These are phyloP conservation scores for Podarcis raffonei DNA, from an alignment of 2,113 vertebrate species.

Conservation along the genomic window DNA sequence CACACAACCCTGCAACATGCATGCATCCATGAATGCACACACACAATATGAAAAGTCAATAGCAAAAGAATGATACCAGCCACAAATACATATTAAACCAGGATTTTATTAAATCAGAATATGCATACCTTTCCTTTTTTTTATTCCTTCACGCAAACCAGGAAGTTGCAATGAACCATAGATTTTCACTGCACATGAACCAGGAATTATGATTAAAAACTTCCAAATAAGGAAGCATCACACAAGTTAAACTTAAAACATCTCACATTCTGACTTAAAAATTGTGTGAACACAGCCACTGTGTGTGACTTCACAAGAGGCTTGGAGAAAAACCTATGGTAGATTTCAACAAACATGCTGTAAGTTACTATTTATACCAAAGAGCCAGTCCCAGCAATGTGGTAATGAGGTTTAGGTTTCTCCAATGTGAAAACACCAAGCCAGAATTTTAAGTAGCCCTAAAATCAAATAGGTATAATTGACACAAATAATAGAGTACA, in stretches of 20 bases:
- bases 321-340: neutral
- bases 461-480: neutral
- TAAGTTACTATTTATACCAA: neutral
- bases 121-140: neutral
- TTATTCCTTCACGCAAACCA: neutral
- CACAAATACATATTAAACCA: neutral
- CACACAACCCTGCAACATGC: neutral
- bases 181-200: neutral
- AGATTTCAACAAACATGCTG: neutral
- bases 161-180: too few relatives aligned
- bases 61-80: neutral
- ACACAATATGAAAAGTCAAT: neutral
- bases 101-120: neutral
- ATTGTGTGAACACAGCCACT: too few relatives aligned
- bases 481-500: neutral
- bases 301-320: neutral
- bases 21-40: neutral
- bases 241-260: too few relatives aligned
- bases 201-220: neutral
- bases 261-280: too few relatives aligned
- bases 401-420: neutral
- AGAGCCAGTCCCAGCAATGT: neutral
- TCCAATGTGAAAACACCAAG: neutral
- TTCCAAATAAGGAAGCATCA: neutral
- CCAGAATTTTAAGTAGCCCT: neutral